Percentiles rank a stretch among this genome's conserved stretches.
Evolutionary conservation across 2,888 invertebrate genomes (phyloP).

Genomic region (Ormyrus thymus): DNA sequence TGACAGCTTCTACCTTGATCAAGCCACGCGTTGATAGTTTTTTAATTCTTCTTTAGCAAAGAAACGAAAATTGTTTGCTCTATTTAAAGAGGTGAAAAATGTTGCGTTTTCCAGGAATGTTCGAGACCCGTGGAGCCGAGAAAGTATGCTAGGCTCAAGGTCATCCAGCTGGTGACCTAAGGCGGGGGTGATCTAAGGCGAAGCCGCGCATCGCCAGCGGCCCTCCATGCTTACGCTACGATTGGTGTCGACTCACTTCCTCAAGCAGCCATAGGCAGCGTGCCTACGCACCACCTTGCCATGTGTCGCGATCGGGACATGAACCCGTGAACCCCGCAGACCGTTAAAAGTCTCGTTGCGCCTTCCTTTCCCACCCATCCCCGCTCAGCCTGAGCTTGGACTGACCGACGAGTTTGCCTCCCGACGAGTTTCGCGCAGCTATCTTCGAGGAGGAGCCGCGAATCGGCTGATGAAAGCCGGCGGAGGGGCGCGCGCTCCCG

Average conservation of each 20-base stretch:
- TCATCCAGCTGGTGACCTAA: conserved; percentile 28
- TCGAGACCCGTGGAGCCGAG: not conserved
- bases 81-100: not conserved
- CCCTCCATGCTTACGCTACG: conserved; percentile 90
- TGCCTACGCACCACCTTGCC: conserved; percentile 76
- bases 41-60: not conserved
- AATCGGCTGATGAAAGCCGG: not conserved
- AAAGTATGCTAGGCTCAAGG: conserved; percentile 27
- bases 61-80: not conserved
- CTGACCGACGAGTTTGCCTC: not conserved
- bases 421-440: not conserved
- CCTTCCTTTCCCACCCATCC: too few relatives aligned
- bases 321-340: conserved; percentile 75
- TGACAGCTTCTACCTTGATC: too few relatives aligned
- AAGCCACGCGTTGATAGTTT: too few relatives aligned
- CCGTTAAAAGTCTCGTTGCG: conserved; percentile 22
- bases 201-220: conserved; percentile 25
- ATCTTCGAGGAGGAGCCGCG: not conserved
- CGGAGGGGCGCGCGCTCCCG: conserved; percentile 1
- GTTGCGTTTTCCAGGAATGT: conserved; percentile 1
- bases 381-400: not conserved
- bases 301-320: conserved; percentile 89
- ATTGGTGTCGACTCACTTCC: conserved; percentile 92
- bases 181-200: conserved; percentile 34
- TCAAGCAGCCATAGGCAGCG: conserved; percentile 90